phyloP scores from a whole-genome alignment of 2,797 vertebrate genomes.

The Yasuhikotakia modesta region DNA sequence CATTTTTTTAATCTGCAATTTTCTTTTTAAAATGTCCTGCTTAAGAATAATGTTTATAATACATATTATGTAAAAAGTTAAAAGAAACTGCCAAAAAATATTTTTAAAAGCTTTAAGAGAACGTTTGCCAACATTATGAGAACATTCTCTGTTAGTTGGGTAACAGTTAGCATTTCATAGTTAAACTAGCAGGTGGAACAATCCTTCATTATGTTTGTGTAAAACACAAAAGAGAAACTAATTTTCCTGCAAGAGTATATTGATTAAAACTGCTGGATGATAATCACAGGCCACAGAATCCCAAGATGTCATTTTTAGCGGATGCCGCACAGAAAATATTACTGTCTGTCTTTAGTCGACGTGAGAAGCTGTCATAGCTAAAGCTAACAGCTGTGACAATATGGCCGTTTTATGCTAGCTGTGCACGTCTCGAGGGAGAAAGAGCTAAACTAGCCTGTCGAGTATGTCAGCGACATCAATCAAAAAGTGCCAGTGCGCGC shows the following conservation, averaged over 20 bases:
- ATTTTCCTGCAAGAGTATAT: background rate
- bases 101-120: too few relatives aligned
- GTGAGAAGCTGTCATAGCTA: constrained; percentile 37
- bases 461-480: constrained; percentile 43
- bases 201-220: background rate
- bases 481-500: constrained; percentile 31
- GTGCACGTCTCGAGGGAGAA: constrained; percentile 32
- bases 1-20: too few relatives aligned
- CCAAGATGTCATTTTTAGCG: constrained; percentile 11
- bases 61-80: too few relatives aligned
- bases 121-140: too few relatives aligned
- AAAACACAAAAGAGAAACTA: background rate
- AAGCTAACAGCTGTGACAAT: constrained; percentile 50
- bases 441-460: constrained; percentile 43
- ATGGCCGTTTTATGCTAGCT: constrained; percentile 39
- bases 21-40: too few relatives aligned
- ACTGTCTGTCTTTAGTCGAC: constrained; percentile 32
- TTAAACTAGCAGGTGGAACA: constrained; percentile 40
- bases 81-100: too few relatives aligned
- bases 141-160: constrained; percentile 25
- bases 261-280: background rate
- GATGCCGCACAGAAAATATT: background rate
- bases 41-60: too few relatives aligned
- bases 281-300: constrained; percentile 9
- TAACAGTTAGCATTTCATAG: constrained; percentile 37